Evolutionary conservation across 2,113 vertebrate genomes (phyloP), one percentile per base, ranked within the genome.

Genomic region (Ochotona princeps): DNA sequence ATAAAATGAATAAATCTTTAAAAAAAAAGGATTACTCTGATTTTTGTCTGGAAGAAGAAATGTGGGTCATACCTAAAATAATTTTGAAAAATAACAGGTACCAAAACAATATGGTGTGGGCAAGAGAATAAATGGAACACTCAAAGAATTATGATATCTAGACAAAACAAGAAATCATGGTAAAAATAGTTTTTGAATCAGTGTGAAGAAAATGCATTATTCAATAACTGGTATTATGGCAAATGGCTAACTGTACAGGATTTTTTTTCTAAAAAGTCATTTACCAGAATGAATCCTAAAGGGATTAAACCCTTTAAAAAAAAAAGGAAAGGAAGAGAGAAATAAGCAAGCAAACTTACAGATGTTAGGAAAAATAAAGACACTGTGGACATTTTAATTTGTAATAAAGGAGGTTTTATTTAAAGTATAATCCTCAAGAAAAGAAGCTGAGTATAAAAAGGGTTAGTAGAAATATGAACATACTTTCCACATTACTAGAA

Each of bases 121-220:
- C 32, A 81, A 81, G 44, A 90, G 44, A 95, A 67, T 54, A 30
- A 72, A 73, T 74, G 65, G 13, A 20, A 70, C 23, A 88, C 38
- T 80, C n/a, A 74, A 87, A 87, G 5, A 14, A 72, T 65, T 65
- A 81, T 60, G 32, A 82, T n/a, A 49, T 38, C 51, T 60, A 70
- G 51, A 51, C 83, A 81, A 92, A 73, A 17, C 63, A 73, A 44
- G 13, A 84, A 90, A 75, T 81, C 69, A 20, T 85, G 49, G 63
- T 89, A 86, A 89, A 88, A 85, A 47, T 81, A 32, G n/a, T n/a
- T 51, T 92, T 91, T 92, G 49, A 85, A 35, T 75, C 25, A 49
- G 32, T 83, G 8, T 83, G 17, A 18, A 74, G 90, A 67, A 79
- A 13, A 74, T 73, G 23, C 30, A 32, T 89, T 89, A 89, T 61